Evolutionary conservation across 2,797 vertebrate genomes (phyloP).

Genomic region (Paedocypris micromegethes): DNA sequence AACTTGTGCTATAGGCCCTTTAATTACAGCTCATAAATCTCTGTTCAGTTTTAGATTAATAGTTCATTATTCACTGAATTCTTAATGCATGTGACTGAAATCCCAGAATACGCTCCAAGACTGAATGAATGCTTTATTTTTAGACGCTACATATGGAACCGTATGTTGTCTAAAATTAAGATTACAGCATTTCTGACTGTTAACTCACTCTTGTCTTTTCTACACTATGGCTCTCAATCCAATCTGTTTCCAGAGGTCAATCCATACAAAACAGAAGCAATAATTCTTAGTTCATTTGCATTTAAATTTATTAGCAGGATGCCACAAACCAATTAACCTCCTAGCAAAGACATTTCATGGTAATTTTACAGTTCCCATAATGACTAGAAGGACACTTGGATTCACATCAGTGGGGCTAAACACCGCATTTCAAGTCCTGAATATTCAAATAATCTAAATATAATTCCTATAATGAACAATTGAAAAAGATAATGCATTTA

Average conservation of each 20-base stretch:
- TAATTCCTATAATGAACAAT: too few species aligned
- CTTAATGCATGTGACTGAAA: conserved; percentile 20
- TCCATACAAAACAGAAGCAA: conserved; percentile 8
- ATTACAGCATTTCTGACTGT: conserved; percentile 14
- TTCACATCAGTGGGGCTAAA: background rate
- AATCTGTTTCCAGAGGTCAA: conserved; percentile 21
- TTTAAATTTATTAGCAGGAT: conserved; percentile 25
- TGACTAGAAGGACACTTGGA: conserved; percentile 5
- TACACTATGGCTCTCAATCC: conserved; percentile 9
- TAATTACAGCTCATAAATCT: background rate
- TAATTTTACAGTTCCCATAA: conserved; percentile 11
- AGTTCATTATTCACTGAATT: conserved; percentile 11
- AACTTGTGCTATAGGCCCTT: background rate
- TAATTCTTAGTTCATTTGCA: conserved; percentile 19
- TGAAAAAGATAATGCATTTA: too few species aligned
- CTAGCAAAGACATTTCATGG: conserved; percentile 4
- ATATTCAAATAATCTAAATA: too few species aligned
- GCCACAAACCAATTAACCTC: conserved; percentile 14
- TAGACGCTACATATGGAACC: conserved; percentile 5
- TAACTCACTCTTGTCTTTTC: conserved; percentile 2
- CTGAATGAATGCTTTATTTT: conserved; percentile 20
- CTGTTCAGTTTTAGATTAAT: conserved; percentile 18
- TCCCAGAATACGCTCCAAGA: conserved; percentile 18
- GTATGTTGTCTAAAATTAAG: conserved; percentile 14
- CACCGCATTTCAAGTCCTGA: too few species aligned